Evolutionary conservation across 1,140 invertebrate genomes (phyloP), one percentile per base, ranked within the genome.

Genomic region (Mycetomoellerius zeteki): DNA sequence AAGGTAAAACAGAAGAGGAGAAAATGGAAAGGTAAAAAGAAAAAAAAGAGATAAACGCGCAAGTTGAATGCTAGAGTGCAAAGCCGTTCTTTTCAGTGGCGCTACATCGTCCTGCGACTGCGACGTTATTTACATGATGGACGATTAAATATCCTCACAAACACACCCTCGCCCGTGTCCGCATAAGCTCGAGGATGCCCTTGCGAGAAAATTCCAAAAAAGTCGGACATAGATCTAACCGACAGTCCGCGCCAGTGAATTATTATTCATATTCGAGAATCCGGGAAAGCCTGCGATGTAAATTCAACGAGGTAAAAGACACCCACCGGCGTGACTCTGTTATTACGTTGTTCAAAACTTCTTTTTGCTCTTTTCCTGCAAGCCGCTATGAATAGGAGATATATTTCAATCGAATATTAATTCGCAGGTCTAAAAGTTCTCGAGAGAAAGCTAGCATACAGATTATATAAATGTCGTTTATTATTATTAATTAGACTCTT

Each of bases 201-300:
- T 47, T 47, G 58, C 78, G 86, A 73, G 60, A 54, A 82, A 84
- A 78, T 78, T 62, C 73, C 54, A 60, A 64, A 84, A 84, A 73
- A 73, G 37, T 73, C 54, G 73, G 21, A 52, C 50, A 21, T 30
- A 76, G 50, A 78, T 52, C 58, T 56, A 65, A 47, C 19, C 56
- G 47, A 65, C 62, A n/a, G 54, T 72, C 30, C n/a, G 54, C 75
- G 62, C 54, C 33, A 43, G 21, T 80, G 71, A 88, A 88, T 81
- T 80, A 88, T 88, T 86, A 86, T 86, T 81, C 84, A 56, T 75
- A 81, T 67, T 75, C 43, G 65, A 50, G 30, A 71, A 78, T 50
- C 30, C 82, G 24, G 71, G 37, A 58, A 88, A 86, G 58, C 85
- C 60, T 43, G 80, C 16, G 65, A 54, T 56, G 78, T 47, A 52